phyloP scores from a whole-genome alignment of 2,888 invertebrate genomes.

The Volucella bombylans region DNA sequence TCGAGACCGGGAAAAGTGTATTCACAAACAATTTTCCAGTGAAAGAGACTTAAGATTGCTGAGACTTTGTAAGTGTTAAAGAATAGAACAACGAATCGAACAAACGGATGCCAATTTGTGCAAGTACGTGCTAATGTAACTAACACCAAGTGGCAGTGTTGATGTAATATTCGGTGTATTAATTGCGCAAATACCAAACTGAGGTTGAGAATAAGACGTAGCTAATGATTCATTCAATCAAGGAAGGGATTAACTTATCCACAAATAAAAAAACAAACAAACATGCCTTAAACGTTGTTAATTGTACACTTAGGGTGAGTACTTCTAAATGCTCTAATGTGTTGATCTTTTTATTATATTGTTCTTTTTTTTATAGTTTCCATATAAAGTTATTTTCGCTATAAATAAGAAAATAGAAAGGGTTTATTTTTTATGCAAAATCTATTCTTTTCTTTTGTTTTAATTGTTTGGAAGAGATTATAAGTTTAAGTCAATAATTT shows the following conservation, averaged over 20 bases:
- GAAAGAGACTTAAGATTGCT: slow-evolving; percentile 25
- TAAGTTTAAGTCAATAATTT: neutral
- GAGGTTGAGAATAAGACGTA: neutral
- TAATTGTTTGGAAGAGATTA: neutral
- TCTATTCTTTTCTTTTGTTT: neutral
- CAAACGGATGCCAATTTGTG: neutral
- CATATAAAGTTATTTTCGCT: slow-evolving; percentile 4
- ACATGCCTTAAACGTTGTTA: slow-evolving; percentile 41
- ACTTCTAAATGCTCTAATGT: slow-evolving; percentile 59
- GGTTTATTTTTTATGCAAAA: neutral
- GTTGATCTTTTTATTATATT: slow-evolving; percentile 27
- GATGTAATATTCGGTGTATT: slow-evolving; percentile 28
- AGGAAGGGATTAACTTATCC: slow-evolving; percentile 2
- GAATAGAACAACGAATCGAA: slow-evolving; percentile 8
- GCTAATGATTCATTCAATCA: neutral
- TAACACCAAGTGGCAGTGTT: slow-evolving; percentile 22
- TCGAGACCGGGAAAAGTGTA: slow-evolving; percentile 9
- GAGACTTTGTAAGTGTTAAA: slow-evolving; percentile 38
- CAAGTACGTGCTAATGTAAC: neutral
- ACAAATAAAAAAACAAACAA: slow-evolving; percentile 9
- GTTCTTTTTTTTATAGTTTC: slow-evolving; percentile 12
- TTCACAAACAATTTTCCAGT: slow-evolving; percentile 23
- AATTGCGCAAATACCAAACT: neutral
- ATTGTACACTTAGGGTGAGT: slow-evolving; percentile 67
- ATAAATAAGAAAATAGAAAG: slow-evolving; percentile 7